These are phyloP conservation scores for Lontra canadensis DNA, from an alignment of 2,113 vertebrate genomes.

Conservation along the genomic window DNA sequence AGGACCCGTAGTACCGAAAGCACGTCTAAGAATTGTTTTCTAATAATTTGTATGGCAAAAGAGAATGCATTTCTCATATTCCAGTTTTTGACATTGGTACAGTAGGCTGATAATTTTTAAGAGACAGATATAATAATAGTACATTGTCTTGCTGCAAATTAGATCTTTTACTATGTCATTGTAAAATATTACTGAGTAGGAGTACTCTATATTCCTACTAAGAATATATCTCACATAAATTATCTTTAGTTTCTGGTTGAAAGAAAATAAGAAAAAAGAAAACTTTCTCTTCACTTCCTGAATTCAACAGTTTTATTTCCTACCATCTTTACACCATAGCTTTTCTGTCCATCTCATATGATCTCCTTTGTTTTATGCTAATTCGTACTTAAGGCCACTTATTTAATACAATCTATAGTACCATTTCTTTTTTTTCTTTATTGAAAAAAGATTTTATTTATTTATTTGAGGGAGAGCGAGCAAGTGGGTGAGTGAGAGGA, in stretches of 20 bases:
- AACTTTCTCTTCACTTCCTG: neutral
- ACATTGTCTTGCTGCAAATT: slow-evolving; percentile 35
- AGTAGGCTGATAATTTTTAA: slow-evolving; percentile 46
- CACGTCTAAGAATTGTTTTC: neutral
- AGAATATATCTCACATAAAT: slow-evolving; percentile 6
- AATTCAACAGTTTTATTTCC: neutral
- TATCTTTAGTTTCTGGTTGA: slow-evolving; percentile 28
- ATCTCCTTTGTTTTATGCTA: slow-evolving; percentile 29
- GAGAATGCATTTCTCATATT: neutral
- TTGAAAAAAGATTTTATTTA: neutral
- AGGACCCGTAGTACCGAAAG: neutral
- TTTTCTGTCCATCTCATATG: neutral
- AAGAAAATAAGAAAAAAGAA: slow-evolving; percentile 44
- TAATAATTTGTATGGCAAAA: slow-evolving; percentile 38
- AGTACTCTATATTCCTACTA: neutral
- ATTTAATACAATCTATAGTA: neutral
- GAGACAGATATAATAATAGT: slow-evolving; percentile 11
- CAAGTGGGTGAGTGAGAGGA: no score
- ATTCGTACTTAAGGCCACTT: neutral
- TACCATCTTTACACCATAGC: neutral
- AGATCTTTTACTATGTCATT: slow-evolving; percentile 17
- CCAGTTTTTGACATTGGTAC: neutral
- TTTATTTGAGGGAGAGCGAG: neutral
- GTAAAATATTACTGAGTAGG: slow-evolving; percentile 23
- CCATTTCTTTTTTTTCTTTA: neutral